A percentile compares a stretch with the other conserved stretches of the same genome.
Conservation (phyloP, 2,888 invertebrate species). For the Rhagonycha lutea region DNA sequence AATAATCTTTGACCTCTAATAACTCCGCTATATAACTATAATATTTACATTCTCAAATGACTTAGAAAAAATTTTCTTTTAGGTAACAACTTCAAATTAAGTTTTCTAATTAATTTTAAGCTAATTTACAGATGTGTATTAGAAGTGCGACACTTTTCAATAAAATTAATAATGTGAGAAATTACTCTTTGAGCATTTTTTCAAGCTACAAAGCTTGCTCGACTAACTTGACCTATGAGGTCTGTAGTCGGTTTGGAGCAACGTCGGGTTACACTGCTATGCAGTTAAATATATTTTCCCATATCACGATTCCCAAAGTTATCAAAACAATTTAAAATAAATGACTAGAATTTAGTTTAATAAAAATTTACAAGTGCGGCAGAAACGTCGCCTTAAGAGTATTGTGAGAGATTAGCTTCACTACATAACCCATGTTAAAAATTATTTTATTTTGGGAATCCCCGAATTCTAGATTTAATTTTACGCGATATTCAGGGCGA, state of each 20-base stretch:
- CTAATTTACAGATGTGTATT: background rate
- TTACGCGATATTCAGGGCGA: too few species aligned
- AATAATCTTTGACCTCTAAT: constrained; percentile 12
- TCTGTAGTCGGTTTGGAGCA: background rate
- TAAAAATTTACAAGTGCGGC: background rate
- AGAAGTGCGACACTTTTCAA: background rate
- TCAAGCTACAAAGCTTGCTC: background rate
- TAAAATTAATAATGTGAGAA: background rate
- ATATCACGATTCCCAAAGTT: background rate
- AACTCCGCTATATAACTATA: background rate
- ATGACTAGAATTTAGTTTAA: background rate
- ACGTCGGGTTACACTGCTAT: background rate
- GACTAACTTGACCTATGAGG: background rate
- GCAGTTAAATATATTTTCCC: background rate
- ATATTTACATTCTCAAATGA: background rate
- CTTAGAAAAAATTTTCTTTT: background rate
- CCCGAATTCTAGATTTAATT: too few species aligned
- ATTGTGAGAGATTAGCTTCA: too few species aligned
- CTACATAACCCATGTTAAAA: too few species aligned
- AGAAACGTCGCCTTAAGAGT: background rate
- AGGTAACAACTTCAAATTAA: background rate
- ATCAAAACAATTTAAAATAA: background rate
- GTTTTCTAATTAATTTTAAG: background rate
- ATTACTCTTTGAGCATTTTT: background rate
- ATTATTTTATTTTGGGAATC: too few species aligned